Evolutionary conservation across 1,140 invertebrate species (phyloP).

Genomic region (Popillia japonica): DNA sequence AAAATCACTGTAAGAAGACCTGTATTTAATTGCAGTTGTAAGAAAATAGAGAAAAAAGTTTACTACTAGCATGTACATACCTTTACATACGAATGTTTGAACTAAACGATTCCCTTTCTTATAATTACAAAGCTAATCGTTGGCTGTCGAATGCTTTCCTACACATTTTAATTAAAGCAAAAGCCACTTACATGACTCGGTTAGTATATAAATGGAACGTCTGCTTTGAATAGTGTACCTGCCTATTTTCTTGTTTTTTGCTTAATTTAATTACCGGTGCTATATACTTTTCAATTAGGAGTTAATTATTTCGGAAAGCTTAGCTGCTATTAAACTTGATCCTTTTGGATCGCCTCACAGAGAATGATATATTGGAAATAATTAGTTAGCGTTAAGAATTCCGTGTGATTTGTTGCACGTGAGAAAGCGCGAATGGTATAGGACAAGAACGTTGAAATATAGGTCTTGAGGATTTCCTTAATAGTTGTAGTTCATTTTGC

Average conservation of each 20-base stretch:
- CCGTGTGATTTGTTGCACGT: background rate
- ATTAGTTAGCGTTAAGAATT: slow-evolving; percentile 6
- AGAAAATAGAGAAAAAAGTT: too few species aligned
- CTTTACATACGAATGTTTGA: background rate
- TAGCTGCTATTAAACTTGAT: slow-evolving; percentile 1
- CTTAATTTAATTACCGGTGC: slow-evolving; percentile 2
- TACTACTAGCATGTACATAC: too few species aligned
- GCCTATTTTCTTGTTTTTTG: background rate
- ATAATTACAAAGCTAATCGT: background rate
- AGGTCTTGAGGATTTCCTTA: background rate
- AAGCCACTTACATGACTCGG: background rate
- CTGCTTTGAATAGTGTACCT: background rate
- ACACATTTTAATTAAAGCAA: slow-evolving; percentile 2
- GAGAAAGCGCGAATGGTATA: background rate
- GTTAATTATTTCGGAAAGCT: slow-evolving; percentile 11
- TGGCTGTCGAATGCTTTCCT: background rate
- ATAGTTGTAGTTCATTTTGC: background rate
- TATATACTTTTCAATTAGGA: slow-evolving; percentile 16
- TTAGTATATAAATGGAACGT: background rate
- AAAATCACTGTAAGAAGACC: too few species aligned
- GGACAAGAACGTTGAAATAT: background rate
- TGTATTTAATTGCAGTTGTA: too few species aligned
- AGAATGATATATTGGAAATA: background rate
- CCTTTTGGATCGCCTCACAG: background rate
- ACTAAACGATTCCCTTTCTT: background rate